Evolutionary conservation across 2,113 vertebrate species (phyloP), one percentile per base, ranked within the genome.

Genomic region (Tyrannus savana): DNA sequence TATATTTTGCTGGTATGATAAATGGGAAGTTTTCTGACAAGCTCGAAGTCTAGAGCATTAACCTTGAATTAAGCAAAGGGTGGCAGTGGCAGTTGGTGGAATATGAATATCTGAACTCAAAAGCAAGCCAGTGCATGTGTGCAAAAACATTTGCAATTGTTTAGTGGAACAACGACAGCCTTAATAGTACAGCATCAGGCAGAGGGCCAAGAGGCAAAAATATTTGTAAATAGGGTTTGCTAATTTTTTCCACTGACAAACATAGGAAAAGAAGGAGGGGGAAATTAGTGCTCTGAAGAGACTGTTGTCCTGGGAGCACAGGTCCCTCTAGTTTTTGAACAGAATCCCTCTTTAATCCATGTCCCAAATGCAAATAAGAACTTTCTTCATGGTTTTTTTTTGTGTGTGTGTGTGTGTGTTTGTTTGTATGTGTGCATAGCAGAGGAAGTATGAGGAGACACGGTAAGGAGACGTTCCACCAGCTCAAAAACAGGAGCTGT

Each of bases 151-250:
- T 96, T 96, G 96, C 93, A 94, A 94, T 94, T 95, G 95, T 94
- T 96, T 92, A 95, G 94, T 68, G 60, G 86, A 96, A 96, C 89
- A 92, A 91, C 55, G 9, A 72, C 91, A 75, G 89, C 84, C 84
- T 91, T 94, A 94, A 92, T 67, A 95, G 80, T 14, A 18, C 60
- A 82, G 77, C 84, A 89, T 89, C 63, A 95, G 95, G 94, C 95
- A 95, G 89, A 63, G 66, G 60, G 89, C 95, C 94, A 96, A 72
- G 64, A 95, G 84, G 86, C 86, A 94, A 95, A 97, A 95, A 94
- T 95, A 96, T 95, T 96, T 97, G 94, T 97, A 96, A 97, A 95
- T 90, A 95, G 93, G 44, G 73, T 95, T 96, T 96, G 93, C 80
- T 96, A 94, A 78, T 87, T 92, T 97, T 97, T 97, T 97, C 96